Evolutionary conservation across 2,797 vertebrate genomes (phyloP), one percentile per base, ranked within the genome.

Genomic region (Eurystomus glaucurus): DNA sequence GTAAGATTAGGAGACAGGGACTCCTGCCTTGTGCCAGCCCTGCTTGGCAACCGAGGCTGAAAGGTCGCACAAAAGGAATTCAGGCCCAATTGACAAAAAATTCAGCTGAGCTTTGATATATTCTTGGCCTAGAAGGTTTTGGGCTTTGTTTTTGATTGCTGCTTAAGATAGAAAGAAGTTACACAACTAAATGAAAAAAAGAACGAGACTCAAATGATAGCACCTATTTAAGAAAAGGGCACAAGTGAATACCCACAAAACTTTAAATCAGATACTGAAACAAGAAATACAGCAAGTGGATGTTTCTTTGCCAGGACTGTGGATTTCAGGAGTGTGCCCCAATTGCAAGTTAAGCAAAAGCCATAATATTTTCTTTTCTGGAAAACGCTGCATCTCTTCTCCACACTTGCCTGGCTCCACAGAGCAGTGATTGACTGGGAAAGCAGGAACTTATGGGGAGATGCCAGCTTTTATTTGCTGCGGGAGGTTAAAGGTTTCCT

Each of bases 401-500:
- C 71, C 93, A n/a, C 61, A n/a, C 89, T 96, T 84, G 90, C 90
- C 76, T 68, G 45, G 74, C 88, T 95, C 51, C 91, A 95, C 91
- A 98, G 92, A 97, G 90, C 69, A 85, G 51, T 35, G 52, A 95
- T 85, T 97, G 95, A 97, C 95, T 82, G 64, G 78, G 77, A 95
- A 81, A 90, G 79, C 75, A 88, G 95, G 75, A 91, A 93, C 86
- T 94, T 95, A 41, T 15, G 90, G 92, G 97, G 94, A 94, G 57
- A 93, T 82, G 95, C 94, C 93, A 78, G 70, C 86, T 97, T 96
- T 72, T 75, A 84, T 98, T 98, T 97, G 97, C 96, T 96, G 82
- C 9, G 2, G 93, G 97, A 97, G 97, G 96, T 96, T 90, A 98
- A 75, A 94, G 97, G 98, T 97, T 97, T 93, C 97, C 97, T 86